These are phyloP conservation scores for Asarcornis scutulata DNA, from an alignment of 2,113 vertebrate genomes.

Conservation along the genomic window DNA sequence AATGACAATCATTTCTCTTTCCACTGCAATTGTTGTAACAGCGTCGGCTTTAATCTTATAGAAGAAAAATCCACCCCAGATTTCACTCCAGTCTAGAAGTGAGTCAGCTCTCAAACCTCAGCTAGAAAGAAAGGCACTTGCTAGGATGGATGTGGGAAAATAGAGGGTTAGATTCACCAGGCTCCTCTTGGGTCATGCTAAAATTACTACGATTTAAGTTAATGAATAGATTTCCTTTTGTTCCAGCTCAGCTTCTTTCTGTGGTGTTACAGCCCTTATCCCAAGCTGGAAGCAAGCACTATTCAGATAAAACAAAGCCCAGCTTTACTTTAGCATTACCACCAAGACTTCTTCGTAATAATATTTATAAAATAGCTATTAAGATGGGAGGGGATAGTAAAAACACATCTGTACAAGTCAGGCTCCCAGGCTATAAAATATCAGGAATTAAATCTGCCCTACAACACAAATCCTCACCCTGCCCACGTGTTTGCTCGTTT, in stretches of 20 bases:
- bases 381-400: slow-evolving; percentile 46
- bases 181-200: slow-evolving; percentile 63
- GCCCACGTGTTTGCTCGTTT: neutral
- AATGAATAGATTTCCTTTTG: slow-evolving; percentile 65
- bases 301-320: slow-evolving; percentile 66
- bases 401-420: slow-evolving; percentile 24
- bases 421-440: slow-evolving; percentile 1
- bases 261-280: slow-evolving; percentile 41
- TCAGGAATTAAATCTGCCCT: slow-evolving; percentile 15
- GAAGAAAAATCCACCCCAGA: neutral
- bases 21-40: slow-evolving; percentile 3
- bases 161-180: slow-evolving; percentile 61
- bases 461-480: neutral
- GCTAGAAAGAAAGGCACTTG: slow-evolving; percentile 43
- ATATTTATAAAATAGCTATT: slow-evolving; percentile 70
- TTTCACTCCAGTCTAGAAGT: slow-evolving; percentile 26
- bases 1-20: neutral
- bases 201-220: slow-evolving; percentile 70
- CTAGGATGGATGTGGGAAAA: slow-evolving; percentile 63
- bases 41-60: neutral
- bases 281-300: slow-evolving; percentile 23
- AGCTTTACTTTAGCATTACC: slow-evolving; percentile 42
- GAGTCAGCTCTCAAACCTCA: slow-evolving; percentile 57
- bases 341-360: slow-evolving; percentile 54
- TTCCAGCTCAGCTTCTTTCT: slow-evolving; percentile 58